Evolutionary conservation across 1,140 invertebrate species (phyloP).

Genomic region (Drosophila subpulchrella): DNA sequence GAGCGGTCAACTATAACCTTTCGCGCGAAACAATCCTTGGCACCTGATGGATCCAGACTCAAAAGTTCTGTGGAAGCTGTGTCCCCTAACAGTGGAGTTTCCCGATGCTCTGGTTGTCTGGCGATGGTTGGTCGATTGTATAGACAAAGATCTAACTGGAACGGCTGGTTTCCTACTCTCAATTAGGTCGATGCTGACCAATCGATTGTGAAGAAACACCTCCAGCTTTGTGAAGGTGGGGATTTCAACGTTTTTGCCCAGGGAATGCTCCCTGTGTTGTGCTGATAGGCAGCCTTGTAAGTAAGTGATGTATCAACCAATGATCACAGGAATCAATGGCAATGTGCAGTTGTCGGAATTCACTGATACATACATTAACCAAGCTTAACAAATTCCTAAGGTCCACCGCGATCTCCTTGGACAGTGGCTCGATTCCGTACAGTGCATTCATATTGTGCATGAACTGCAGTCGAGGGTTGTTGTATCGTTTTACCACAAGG

Average conservation of each 20-base stretch:
- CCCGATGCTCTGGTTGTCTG: neutral
- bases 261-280: neutral
- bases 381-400: neutral
- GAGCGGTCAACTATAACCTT: no score
- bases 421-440: neutral
- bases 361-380: neutral
- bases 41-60: no score
- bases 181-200: neutral
- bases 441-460: no score
- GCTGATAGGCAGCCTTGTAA: neutral
- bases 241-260: neutral
- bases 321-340: neutral
- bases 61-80: no score
- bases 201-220: neutral
- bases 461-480: neutral
- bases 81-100: constrained; percentile 1
- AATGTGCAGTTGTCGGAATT: neutral
- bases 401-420: neutral
- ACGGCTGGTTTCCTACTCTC: neutral
- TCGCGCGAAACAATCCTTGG: no score
- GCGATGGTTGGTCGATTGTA: neutral
- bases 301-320: neutral
- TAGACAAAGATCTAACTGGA: neutral
- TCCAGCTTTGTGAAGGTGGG: neutral
- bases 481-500: neutral